These are phyloP conservation scores for Chionoecetes opilio DNA, from an alignment of 1,140 invertebrate species.

Conservation along the genomic window DNA sequence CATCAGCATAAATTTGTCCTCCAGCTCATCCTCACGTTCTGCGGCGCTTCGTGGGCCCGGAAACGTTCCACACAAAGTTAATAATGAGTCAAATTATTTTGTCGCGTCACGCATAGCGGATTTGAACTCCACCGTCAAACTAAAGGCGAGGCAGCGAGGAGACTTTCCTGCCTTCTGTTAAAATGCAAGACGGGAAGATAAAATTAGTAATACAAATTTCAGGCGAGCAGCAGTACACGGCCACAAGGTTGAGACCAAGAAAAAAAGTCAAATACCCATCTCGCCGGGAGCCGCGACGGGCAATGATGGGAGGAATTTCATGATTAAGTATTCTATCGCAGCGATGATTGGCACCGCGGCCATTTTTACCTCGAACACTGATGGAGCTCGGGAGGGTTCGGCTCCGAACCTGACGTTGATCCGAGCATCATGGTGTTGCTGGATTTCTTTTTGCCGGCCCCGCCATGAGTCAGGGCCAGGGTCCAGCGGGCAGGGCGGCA, in stretches of 20 bases:
- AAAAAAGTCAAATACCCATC: background rate
- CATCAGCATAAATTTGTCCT: too few species aligned
- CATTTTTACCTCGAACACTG: conserved; percentile 31
- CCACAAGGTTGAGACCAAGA: background rate
- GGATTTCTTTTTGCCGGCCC: background rate
- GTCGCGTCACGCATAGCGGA: background rate
- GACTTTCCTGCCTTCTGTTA: background rate
- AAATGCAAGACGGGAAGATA: conserved; percentile 2
- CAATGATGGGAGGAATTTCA: conserved; percentile 42
- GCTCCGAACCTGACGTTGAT: conserved; percentile 51
- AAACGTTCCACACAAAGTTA: background rate
- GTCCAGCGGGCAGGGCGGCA: background rate
- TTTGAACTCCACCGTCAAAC: background rate
- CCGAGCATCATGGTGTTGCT: conserved; percentile 6
- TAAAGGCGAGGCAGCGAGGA: background rate
- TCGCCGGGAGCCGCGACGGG: conserved; percentile 30
- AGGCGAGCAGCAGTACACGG: background rate
- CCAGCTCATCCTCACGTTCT: background rate
- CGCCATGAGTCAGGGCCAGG: background rate
- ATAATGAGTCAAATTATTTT: too few species aligned
- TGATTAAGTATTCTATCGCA: conserved; percentile 51
- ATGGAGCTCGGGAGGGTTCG: conserved; percentile 37
- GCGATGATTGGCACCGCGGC: conserved; percentile 48
- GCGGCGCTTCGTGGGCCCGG: background rate
- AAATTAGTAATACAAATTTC: conserved; percentile 38